Conservation (phyloP, 2,888 invertebrate genomes). For the Scrobipalpa atriplicella region DNA sequence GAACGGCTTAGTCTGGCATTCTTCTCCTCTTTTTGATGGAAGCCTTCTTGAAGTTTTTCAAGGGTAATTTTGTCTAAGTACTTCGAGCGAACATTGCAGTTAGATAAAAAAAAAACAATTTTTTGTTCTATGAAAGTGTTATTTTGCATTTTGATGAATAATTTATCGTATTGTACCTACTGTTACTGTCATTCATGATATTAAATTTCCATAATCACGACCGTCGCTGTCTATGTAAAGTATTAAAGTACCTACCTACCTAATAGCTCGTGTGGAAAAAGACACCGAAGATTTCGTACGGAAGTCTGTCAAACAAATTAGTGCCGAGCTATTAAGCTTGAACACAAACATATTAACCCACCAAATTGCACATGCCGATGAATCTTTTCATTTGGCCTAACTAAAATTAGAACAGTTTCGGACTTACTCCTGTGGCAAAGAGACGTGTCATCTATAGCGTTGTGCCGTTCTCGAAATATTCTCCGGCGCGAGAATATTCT, state of each 20-base stretch:
- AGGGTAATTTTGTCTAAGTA: too few relatives aligned
- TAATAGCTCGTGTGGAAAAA: background rate
- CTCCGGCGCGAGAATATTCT: too few relatives aligned
- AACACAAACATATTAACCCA: conserved; percentile 43
- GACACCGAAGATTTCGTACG: background rate
- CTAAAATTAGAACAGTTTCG: conserved; percentile 73
- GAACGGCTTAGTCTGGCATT: too few relatives aligned
- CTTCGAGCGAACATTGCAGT: too few relatives aligned
- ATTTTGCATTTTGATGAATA: conserved; percentile 9
- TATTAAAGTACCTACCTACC: background rate
- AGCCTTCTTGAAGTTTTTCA: too few relatives aligned
- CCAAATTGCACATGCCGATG: conserved; percentile 53
- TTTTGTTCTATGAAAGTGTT: background rate
- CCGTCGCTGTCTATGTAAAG: background rate
- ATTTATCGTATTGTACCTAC: conserved; percentile 5
- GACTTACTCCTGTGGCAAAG: conserved; percentile 54
- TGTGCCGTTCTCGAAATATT: too few relatives aligned
- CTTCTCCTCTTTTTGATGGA: too few relatives aligned
- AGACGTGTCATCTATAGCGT: conserved; percentile 56
- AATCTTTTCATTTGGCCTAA: conserved; percentile 59
- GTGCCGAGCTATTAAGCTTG: conserved; percentile 39
- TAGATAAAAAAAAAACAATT: too few relatives aligned
- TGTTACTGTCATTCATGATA: too few relatives aligned
- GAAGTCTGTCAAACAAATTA: conserved; percentile 36
- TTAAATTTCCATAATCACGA: background rate